Evolutionary conservation across 2,888 invertebrate genomes (phyloP).

Genomic region (Therioaphis trifolii): DNA sequence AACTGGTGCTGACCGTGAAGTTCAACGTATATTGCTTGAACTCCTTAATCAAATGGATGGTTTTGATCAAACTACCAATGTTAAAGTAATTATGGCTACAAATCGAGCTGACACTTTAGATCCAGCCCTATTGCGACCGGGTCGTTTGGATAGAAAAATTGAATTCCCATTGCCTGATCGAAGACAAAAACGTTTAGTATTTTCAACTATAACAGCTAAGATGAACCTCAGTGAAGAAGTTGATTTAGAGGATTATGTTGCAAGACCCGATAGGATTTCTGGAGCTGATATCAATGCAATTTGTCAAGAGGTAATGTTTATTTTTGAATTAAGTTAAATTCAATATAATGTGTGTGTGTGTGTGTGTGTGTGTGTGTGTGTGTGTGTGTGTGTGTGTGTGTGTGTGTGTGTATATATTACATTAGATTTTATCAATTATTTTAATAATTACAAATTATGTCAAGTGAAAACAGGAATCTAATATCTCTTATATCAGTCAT

Average conservation of each 20-base stretch:
- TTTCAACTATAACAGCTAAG: constrained; percentile 95
- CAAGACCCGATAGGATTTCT: constrained; percentile 97
- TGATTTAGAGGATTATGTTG: constrained; percentile 98
- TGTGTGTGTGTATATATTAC: no score
- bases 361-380: no score
- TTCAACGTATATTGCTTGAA: constrained; percentile 96
- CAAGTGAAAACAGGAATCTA: no score
- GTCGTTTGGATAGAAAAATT: constrained; percentile 97
- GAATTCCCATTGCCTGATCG: constrained; percentile 98
- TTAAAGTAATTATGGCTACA: constrained; percentile 81
- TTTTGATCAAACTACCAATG: constrained; percentile 99
- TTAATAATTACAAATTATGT: no score
- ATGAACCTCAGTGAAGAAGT: constrained; percentile 99
- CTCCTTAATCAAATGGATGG: constrained; percentile 99
- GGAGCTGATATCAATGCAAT: constrained; percentile 99
- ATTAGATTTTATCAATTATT: no score
- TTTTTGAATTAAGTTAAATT: no score
- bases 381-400: no score
- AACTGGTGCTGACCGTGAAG: constrained; percentile 97
- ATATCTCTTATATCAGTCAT: no score
- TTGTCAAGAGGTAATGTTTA: constrained; percentile 84
- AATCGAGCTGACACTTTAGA: constrained; percentile 95
- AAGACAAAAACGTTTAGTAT: constrained; percentile 93
- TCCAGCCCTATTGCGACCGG: constrained; percentile 94
- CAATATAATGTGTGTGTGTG: no score